These are phyloP conservation scores for Chitala chitala DNA, from an alignment of 2,113 vertebrate species.

Conservation along the genomic window DNA sequence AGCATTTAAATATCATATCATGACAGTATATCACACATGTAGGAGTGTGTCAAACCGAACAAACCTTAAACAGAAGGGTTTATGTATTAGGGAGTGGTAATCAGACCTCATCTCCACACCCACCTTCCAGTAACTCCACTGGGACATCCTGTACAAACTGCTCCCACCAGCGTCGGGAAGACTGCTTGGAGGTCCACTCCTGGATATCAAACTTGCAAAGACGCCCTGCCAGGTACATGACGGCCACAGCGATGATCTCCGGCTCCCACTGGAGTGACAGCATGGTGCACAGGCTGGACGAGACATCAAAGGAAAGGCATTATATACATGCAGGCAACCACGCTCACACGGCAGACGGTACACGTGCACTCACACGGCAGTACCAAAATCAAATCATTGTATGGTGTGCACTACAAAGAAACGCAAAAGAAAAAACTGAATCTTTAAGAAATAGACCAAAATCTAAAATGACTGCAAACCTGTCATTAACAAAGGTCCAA, in stretches of 20 bases:
- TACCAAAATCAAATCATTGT: too few species aligned
- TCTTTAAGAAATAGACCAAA: too few species aligned
- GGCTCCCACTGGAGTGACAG: conserved; percentile 97
- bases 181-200: conserved; percentile 94
- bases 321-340: background rate
- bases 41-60: too few species aligned
- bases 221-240: conserved; percentile 95
- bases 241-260: conserved; percentile 95
- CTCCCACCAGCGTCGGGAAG: conserved; percentile 95
- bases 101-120: too few species aligned
- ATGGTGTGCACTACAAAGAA: too few species aligned
- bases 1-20: too few species aligned
- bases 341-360: background rate
- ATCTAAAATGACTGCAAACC: conserved; percentile 55
- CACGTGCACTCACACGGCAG: background rate
- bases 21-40: too few species aligned
- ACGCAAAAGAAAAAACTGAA: too few species aligned
- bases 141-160: conserved; percentile 98
- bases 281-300: conserved; percentile 86
- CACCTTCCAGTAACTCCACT: conserved; percentile 94
- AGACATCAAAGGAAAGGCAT: conserved; percentile 13
- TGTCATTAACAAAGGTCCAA: conserved; percentile 98
- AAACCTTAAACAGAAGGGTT: too few species aligned
- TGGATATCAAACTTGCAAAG: conserved; percentile 97
- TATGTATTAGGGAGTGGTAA: too few species aligned